Conservation (phyloP, 2,113 vertebrate genomes). For the Cynocephalus volans region DNA sequence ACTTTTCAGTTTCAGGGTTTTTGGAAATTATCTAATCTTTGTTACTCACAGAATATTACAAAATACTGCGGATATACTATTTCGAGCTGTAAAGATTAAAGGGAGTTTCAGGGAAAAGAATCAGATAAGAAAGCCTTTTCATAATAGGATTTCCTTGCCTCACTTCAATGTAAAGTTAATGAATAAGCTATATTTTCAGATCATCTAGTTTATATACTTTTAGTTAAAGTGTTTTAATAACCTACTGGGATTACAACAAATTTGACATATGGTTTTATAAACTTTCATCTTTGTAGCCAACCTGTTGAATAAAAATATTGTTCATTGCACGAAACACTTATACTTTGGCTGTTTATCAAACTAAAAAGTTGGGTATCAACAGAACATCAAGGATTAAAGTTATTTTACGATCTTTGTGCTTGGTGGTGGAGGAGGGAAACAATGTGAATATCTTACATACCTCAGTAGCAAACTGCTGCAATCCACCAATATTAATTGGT, state of each 20-base stretch:
- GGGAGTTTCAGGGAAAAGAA: background rate
- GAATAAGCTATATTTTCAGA: conserved; percentile 57
- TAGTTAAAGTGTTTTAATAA: conserved; percentile 74
- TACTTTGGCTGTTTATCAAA: background rate
- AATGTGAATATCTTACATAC: conserved; percentile 86
- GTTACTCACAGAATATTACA: background rate
- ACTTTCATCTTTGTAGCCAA: conserved; percentile 73
- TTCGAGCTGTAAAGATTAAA: conserved; percentile 34
- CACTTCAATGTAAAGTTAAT: background rate
- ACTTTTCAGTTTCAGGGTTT: conserved; percentile 20
- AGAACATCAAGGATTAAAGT: conserved; percentile 36
- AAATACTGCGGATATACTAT: conserved; percentile 9
- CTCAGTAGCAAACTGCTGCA: conserved; percentile 98
- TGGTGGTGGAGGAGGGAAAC: background rate
- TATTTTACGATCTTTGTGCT: background rate
- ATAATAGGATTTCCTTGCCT: background rate
- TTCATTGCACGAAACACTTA: background rate
- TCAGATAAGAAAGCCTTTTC: conserved; percentile 1
- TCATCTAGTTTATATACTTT: conserved; percentile 48
- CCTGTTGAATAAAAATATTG: conserved; percentile 65
- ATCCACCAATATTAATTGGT: conserved; percentile 97
- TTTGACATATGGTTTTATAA: conserved; percentile 58
- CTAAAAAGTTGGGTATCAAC: background rate
- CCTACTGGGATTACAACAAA: conserved; percentile 70
- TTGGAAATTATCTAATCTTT: background rate